These are phyloP conservation scores for Microcebus jonahi DNA, from an alignment of 2,113 vertebrate species.

Conservation along the genomic window DNA sequence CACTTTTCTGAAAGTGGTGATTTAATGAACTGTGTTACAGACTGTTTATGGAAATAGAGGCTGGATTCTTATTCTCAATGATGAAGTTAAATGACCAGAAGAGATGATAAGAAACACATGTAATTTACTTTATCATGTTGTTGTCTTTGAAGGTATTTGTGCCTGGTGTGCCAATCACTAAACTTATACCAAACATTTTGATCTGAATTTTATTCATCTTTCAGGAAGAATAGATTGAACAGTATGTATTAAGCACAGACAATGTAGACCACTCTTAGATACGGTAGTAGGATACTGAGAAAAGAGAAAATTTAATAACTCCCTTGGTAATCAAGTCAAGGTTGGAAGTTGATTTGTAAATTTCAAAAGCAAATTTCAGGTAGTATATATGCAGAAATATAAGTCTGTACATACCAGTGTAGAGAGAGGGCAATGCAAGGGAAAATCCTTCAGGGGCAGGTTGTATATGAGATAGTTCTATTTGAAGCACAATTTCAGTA, in stretches of 20 bases:
- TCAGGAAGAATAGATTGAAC: background rate
- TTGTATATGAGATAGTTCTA: background rate
- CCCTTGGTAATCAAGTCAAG: background rate
- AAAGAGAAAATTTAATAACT: background rate
- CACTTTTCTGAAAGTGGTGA: background rate
- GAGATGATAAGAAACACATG: background rate
- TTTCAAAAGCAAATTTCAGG: background rate
- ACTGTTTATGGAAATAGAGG: background rate
- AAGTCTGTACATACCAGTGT: background rate
- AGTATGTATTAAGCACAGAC: background rate
- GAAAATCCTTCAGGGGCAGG: too few relatives aligned
- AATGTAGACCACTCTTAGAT: background rate
- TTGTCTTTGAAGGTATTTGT: conserved; percentile 1
- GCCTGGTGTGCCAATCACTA: background rate
- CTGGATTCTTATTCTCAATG: background rate
- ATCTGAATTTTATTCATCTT: background rate
- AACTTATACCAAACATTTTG: background rate
- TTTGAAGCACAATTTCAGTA: background rate
- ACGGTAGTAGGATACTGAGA: background rate
- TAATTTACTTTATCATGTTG: background rate
- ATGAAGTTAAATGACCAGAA: background rate
- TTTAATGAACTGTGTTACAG: background rate
- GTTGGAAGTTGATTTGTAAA: background rate
- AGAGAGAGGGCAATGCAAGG: background rate
- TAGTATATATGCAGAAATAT: background rate